Base-by-base conservation (phyloP, 2,113 vertebrate genomes). In the Myotis lucifugus region DNA sequence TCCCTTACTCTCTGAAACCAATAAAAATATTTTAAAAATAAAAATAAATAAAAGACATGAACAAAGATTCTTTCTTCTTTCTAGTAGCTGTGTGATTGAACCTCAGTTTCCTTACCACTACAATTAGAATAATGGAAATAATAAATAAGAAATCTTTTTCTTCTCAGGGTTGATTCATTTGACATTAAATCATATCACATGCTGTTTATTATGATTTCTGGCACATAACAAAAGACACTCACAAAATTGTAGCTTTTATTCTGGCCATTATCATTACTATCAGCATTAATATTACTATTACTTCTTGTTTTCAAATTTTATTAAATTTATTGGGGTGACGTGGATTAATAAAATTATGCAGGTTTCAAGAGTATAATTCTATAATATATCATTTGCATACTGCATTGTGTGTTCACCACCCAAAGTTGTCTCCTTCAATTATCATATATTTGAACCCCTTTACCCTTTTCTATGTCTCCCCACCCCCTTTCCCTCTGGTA, bases 31-130 rank as follows among this genome's bases (percentile, higher is more conserved):
- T 61, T 27, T 1, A 61, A 61, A 61, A 61, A 61, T 59, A 59
- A 56, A 56, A 56, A 27, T 59, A 59, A 59, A 59, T 59, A 59
- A 59, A 93, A 85, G 19, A 48, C 18, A 54, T 12, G 14, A 54
- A 19, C 3, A 50, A 82, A 78, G 18, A 19, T 85, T 54, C 15
- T 81, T 69, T 70, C 61, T 89, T 94, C 11, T 59, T 40, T 88
- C 76, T 78, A 34, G 46, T 73, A 48, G 8, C 6, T 56, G 1
- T 77, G 13, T 69, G 37, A 88, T 8, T 67, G 1, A 83, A 73
- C 9, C 59, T 94, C 61, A 56, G 37, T 67, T 88, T 95, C 76
- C 42, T 83, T 61, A 94, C 69, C 48, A 56, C 18, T 94, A 46
- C 66, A 56, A 73, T 78, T 25, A 29, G 4, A 93, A 69, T 50